These are phyloP conservation scores for Isaurus tuberculatus DNA, from an alignment of 92 coral and sea anemone genomes.

Conservation along the genomic window DNA sequence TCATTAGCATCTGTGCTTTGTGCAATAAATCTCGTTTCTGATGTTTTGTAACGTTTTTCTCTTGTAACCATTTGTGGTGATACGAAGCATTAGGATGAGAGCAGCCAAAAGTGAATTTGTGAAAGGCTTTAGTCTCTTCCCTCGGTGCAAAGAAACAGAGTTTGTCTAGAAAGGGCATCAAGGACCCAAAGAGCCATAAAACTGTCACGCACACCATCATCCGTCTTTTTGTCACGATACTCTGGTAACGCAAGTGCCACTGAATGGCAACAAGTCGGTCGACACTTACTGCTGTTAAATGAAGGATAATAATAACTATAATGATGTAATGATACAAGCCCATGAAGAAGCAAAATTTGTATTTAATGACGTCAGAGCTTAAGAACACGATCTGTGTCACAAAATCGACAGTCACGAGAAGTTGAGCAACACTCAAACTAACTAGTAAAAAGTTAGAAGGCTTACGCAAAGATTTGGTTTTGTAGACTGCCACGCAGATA, in stretches of 20 bases:
- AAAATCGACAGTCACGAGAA: conserved; percentile 7
- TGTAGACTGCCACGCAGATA: conserved; percentile 26
- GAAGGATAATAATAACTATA: background rate
- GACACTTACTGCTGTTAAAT: conserved; percentile 25
- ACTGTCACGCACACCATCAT: background rate
- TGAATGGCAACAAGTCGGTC: conserved; percentile 34
- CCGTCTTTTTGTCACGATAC: conserved; percentile 8
- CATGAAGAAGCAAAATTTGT: background rate
- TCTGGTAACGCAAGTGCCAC: conserved; percentile 34
- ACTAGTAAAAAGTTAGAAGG: conserved; percentile 8
- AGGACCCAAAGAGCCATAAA: conserved; percentile 3
- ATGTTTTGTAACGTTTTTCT: background rate
- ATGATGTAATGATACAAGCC: background rate
- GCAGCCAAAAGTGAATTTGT: conserved; percentile 13
- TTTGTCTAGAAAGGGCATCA: background rate
- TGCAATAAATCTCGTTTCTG: background rate
- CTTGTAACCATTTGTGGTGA: background rate
- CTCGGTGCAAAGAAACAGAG: background rate
- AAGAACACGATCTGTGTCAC: conserved; percentile 1
- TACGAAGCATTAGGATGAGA: background rate
- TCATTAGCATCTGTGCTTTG: background rate
- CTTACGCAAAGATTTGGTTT: background rate
- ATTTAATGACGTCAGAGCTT: background rate
- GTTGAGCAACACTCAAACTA: conserved; percentile 24
- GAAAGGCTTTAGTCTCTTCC: background rate